Conservation (phyloP, 1,140 invertebrate species). For the Neodiprion pinetum region DNA sequence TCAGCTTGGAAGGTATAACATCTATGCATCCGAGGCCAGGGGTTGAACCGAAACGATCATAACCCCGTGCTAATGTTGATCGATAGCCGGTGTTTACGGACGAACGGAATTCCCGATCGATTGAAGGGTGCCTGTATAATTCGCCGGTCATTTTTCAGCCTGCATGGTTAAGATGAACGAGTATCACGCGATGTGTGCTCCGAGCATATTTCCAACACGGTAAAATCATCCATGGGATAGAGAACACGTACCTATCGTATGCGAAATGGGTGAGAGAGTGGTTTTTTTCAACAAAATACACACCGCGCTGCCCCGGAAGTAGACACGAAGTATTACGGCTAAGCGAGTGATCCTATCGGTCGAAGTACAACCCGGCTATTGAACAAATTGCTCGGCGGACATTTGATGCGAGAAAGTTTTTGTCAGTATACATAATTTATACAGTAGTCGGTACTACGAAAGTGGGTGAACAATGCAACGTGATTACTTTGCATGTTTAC, state of each 20-base stretch:
- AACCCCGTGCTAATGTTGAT: neutral
- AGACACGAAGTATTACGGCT: no score
- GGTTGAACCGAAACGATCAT: neutral
- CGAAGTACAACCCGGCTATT: no score
- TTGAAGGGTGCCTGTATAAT: neutral
- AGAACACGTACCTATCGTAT: neutral
- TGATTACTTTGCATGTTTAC: no score
- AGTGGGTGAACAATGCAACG: no score
- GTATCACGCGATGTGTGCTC: neutral
- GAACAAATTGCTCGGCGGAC: no score
- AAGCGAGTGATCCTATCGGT: no score
- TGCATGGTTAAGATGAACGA: neutral
- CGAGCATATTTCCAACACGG: neutral
- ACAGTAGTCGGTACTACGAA: no score
- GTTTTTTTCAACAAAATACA: neutral
- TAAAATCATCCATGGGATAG: neutral
- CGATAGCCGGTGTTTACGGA: constrained; percentile 3
- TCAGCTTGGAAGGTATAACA: neutral
- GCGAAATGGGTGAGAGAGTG: neutral
- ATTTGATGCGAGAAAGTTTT: no score
- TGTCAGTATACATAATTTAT: no score
- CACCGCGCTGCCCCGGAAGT: neutral
- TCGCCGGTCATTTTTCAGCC: constrained; percentile 7
- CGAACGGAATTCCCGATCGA: neutral
- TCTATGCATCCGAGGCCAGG: no score